Conservation (phyloP, 1,140 invertebrate species). For the Aphaenogaster rudis region DNA sequence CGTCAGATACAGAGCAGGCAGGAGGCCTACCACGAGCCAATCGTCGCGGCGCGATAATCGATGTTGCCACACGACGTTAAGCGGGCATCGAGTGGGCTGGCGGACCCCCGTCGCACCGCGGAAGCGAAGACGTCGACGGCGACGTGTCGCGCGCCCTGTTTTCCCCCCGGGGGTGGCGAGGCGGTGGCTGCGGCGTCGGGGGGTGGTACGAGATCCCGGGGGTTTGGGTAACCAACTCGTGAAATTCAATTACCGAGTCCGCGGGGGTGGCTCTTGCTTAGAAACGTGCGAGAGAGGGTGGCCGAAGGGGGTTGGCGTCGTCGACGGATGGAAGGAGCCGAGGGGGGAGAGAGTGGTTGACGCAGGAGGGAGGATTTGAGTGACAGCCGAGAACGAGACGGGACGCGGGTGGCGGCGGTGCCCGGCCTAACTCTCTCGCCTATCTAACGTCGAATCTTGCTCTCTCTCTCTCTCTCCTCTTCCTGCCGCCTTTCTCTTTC, state of each 20-base stretch:
- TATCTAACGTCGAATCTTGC: conserved; percentile 80
- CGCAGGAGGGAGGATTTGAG: conserved; percentile 79
- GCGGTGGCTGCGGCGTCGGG: conserved; percentile 13
- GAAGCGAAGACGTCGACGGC: conserved; percentile 38
- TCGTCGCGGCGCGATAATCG: conserved; percentile 79
- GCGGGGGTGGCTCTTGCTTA: conserved; percentile 79
- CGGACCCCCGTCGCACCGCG: conserved; percentile 73
- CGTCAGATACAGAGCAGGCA: conserved; percentile 49
- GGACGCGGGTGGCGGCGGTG: conserved; percentile 38
- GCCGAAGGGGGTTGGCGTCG: conserved; percentile 64
- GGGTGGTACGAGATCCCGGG: conserved; percentile 76
- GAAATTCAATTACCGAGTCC: conserved; percentile 87
- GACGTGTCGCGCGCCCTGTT: conserved; percentile 51
- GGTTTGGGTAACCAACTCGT: conserved; percentile 86
- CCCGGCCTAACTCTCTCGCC: conserved; percentile 74
- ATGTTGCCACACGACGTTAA: conserved; percentile 83
- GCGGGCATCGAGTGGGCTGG: conserved; percentile 80
- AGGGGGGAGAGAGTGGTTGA: conserved; percentile 73
- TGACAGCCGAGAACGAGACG: conserved; percentile 78
- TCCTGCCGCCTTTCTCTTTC: conserved; percentile 10
- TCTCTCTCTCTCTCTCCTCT: conserved; percentile 30
- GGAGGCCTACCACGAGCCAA: conserved; percentile 68
- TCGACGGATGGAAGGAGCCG: conserved; percentile 60
- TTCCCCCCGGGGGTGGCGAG: conserved; percentile 51
- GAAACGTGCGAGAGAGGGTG: conserved; percentile 71